phyloP scores from a whole-genome alignment of 2,888 invertebrate species.

The Odontothrips loti region DNA sequence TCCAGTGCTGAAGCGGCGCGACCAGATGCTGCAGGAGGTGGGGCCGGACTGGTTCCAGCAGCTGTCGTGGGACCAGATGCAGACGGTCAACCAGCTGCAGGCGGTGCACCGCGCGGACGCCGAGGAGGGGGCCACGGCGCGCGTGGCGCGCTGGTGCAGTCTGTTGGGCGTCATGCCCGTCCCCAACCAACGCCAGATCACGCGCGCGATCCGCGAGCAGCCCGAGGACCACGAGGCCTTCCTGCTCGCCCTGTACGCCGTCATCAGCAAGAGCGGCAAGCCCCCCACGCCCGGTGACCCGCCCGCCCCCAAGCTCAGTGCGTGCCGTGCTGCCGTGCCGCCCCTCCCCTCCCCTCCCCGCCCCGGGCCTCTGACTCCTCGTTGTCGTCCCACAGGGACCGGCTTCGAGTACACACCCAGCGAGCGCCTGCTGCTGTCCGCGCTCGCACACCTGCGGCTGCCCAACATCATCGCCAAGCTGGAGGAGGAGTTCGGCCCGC shows the following conservation, averaged over 20 bases:
- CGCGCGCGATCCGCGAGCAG: slow-evolving; percentile 12
- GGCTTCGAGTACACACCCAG: slow-evolving; percentile 17
- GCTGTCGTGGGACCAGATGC: slow-evolving; percentile 13
- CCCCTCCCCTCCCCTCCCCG: too few relatives aligned
- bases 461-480: slow-evolving; percentile 15
- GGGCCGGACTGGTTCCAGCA: slow-evolving; percentile 21
- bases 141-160: not conserved
- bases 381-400: not conserved
- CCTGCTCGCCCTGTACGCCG: slow-evolving; percentile 7
- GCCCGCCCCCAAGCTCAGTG: not conserved
- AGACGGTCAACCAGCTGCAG: not conserved
- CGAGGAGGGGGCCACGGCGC: not conserved
- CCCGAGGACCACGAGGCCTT: slow-evolving; percentile 25
- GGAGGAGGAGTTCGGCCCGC: slow-evolving; percentile 6
- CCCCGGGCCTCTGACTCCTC: too few relatives aligned
- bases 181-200: not conserved
- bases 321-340: not conserved
- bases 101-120: not conserved
- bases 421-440: slow-evolving; percentile 7
- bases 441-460: slow-evolving; percentile 15
- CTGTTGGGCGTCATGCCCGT: not conserved
- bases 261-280: slow-evolving; percentile 21
- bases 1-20: slow-evolving; percentile 16
- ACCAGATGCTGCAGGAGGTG: slow-evolving; percentile 24
- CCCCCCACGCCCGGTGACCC: not conserved